Base-by-base conservation (phyloP, 2,888 invertebrate genomes). In the Agrotis ipsilon region DNA sequence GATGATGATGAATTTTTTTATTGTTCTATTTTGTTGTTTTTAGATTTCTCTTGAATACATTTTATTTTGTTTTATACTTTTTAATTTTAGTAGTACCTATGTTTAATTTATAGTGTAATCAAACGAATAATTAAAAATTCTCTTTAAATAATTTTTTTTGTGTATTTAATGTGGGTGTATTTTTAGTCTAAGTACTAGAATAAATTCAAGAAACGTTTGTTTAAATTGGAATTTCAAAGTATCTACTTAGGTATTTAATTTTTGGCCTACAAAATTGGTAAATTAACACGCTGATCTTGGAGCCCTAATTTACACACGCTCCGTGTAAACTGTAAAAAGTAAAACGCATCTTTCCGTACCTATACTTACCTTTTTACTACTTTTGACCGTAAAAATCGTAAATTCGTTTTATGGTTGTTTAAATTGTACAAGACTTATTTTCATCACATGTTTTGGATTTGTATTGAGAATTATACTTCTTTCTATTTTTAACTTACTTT, bases 331-430 rank as follows among this genome's bases (percentile, higher is more conserved):
- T 48, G 75, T 83, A 73, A 82, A 84, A 83, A 77, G 70, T 67
- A 65, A 39, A 77, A 75, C 73, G 68, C 68, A 69, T 69, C 72
- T 65, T 66, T 70, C 72, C 72, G 55, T 58, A 64, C 32, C 55
- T 32, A 32, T 55, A 32, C 32, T 32, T 68, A 74, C 59, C 19
- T 61, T 81, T 84, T 85, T 82, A 83, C 77, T 80, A 72, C 75
- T 68, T 76, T 77, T 80, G 80, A 76, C 83, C 78, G 73, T 68
- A 51, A 75, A 81, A 46, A 78, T 68, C 76, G 76, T 84, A 78
- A 82, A 82, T 80, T 66, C 58, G 16, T 54, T 77, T 84, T 61
- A 83, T 67, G 63, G 60, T 59, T 64, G 64, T 75, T 75, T 83
- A 72, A 78, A 72, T 80, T 71, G 54, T 66, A 62, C 13, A 21